Percentiles rank a stretch among this genome's conserved stretches.
Evolutionary conservation across 1,140 invertebrate genomes (phyloP).

Genomic region (Conopomorpha cramerella): DNA sequence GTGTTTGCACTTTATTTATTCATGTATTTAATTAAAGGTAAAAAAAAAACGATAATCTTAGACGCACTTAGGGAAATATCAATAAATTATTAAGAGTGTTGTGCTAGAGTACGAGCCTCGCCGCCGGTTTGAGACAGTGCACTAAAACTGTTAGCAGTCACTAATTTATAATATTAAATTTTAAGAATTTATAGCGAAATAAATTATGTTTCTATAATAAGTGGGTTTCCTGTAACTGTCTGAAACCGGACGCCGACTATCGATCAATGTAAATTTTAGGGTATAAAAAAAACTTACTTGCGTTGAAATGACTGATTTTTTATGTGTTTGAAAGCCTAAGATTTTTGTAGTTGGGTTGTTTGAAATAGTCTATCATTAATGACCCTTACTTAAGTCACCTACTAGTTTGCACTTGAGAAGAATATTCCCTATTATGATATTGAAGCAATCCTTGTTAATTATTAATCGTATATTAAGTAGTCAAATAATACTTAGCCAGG

Average conservation of each 20-base stretch:
- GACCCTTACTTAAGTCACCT: slow-evolving; percentile 47
- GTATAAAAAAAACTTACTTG: slow-evolving; percentile 55
- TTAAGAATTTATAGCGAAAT: slow-evolving; percentile 57
- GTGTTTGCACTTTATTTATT: slow-evolving; percentile 60
- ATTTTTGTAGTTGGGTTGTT: slow-evolving; percentile 51
- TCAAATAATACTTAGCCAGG: slow-evolving; percentile 13
- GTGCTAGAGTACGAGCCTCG: slow-evolving; percentile 51
- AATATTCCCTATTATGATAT: slow-evolving; percentile 38
- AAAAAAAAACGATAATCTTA: slow-evolving; percentile 53
- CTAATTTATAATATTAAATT: slow-evolving; percentile 52
- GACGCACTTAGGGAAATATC: slow-evolving; percentile 59
- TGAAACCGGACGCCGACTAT: slow-evolving; percentile 48
- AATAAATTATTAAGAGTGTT: slow-evolving; percentile 60
- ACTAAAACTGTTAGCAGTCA: slow-evolving; percentile 43
- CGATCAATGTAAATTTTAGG: slow-evolving; percentile 55
- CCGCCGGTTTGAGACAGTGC: slow-evolving; percentile 47
- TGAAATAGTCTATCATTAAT: too few relatives aligned
- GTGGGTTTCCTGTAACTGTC: slow-evolving; percentile 34
- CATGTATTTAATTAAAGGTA: too few relatives aligned
- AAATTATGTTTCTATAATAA: slow-evolving; percentile 34
- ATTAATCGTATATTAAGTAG: slow-evolving; percentile 53
- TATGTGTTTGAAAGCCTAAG: slow-evolving; percentile 58
- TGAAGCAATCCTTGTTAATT: slow-evolving; percentile 56
- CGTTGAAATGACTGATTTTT: slow-evolving; percentile 63
- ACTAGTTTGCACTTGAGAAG: slow-evolving; percentile 43